Percentiles rank a stretch among this genome's conserved stretches.
phyloP scores from a whole-genome alignment of 1,140 invertebrate genomes.

The Drosophila bipectinata region DNA sequence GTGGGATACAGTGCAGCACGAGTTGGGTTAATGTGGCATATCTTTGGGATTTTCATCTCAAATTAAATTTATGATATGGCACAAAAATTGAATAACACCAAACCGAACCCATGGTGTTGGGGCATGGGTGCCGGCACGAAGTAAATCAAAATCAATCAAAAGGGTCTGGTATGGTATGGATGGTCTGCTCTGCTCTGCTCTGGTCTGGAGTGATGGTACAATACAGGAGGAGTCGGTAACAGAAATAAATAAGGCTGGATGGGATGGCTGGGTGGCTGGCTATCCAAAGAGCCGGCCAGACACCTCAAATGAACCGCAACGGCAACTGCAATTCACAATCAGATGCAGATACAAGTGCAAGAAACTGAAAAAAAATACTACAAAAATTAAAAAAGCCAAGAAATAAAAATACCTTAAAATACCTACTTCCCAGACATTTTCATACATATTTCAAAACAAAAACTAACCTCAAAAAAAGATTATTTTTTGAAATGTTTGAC shows the following conservation, averaged over 20 bases:
- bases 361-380: neutral
- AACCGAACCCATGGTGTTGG: neutral
- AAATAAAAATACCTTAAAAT: too few relatives aligned
- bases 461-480: too few relatives aligned
- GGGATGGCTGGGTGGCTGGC: neutral
- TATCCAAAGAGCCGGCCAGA: conserved; percentile 14
- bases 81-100: conserved; percentile 67
- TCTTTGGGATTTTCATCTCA: conserved; percentile 80
- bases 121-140: conserved; percentile 14
- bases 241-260: conserved; percentile 11
- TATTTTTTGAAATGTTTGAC: too few relatives aligned
- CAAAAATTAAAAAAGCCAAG: too few relatives aligned
- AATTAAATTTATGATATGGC: conserved; percentile 83
- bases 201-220: neutral
- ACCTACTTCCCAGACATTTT: too few relatives aligned
- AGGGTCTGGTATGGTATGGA: neutral
- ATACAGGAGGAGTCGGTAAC: conserved; percentile 1
- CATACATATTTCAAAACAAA: too few relatives aligned
- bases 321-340: conserved; percentile 12
- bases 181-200: too few relatives aligned
- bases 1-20: conserved; percentile 40
- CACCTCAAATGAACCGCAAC: conserved; percentile 69
- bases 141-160: conserved; percentile 54
- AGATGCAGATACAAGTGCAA: conserved; percentile 11
- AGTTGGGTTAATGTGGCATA: conserved; percentile 53